Evolutionary conservation across 1,140 invertebrate species (phyloP).

Genomic region (Hydropsyche tenuis): DNA sequence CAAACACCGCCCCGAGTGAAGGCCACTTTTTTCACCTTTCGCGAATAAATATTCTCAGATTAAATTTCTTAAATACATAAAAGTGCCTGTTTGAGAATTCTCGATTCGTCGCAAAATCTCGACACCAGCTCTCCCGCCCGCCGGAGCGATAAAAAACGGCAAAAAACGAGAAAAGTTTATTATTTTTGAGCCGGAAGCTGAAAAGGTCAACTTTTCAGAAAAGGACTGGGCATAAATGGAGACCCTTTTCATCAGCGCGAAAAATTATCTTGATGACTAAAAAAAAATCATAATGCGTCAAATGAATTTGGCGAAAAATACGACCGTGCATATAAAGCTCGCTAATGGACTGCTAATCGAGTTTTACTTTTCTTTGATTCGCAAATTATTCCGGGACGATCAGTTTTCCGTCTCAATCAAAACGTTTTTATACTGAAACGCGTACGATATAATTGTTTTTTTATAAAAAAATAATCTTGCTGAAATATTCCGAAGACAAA

Average conservation of each 20-base stretch:
- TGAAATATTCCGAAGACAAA: no score
- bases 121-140: not conserved
- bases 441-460: no score
- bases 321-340: not conserved
- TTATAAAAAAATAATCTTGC: no score
- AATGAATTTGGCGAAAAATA: slow-evolving; percentile 3
- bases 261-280: slow-evolving; percentile 14
- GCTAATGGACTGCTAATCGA: slow-evolving; percentile 4
- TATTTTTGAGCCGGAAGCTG: not conserved
- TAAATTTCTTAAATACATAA: slow-evolving; percentile 28
- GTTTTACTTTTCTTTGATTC: not conserved
- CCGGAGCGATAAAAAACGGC: not conserved
- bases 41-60: slow-evolving; percentile 11
- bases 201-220: not conserved
- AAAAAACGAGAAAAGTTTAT: not conserved
- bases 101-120: slow-evolving; percentile 21
- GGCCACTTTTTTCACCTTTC: slow-evolving; percentile 7
- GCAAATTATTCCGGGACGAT: no score
- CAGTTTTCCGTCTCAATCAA: no score
- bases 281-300: slow-evolving; percentile 14
- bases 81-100: slow-evolving; percentile 25
- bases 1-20: not conserved
- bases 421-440: no score
- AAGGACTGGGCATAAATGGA: not conserved
- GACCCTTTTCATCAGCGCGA: slow-evolving; percentile 14